These are phyloP conservation scores for Paradoxurus hermaphroditus DNA, from an alignment of 2,113 vertebrate species.

Conservation along the genomic window DNA sequence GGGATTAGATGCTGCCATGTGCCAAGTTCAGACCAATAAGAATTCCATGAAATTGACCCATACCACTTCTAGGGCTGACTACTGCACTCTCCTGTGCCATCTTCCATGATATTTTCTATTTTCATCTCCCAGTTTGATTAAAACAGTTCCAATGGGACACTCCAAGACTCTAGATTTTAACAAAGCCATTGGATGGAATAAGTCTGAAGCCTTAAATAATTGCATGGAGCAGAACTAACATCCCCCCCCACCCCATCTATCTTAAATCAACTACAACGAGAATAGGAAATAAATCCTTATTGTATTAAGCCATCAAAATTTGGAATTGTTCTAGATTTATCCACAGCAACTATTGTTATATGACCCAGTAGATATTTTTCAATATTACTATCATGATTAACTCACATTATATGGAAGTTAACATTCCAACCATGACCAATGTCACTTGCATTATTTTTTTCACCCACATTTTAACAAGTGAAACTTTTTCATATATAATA, in stretches of 20 bases:
- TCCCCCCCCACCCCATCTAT: background rate
- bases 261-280: background rate
- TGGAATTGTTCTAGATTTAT: background rate
- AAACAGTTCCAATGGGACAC: background rate
- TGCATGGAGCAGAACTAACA: background rate
- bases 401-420: background rate
- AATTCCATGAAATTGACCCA: background rate
- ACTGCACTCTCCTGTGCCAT: background rate
- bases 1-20: background rate
- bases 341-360: background rate
- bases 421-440: background rate
- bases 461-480: background rate
- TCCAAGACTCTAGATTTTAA: background rate
- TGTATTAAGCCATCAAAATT: background rate
- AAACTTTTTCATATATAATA: background rate
- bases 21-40: background rate
- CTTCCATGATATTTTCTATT: background rate
- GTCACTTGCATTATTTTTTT: background rate
- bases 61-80: background rate
- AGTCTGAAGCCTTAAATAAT: background rate
- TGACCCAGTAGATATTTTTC: background rate
- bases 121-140: background rate
- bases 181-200: background rate
- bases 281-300: background rate
- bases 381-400: background rate